A percentile compares a stretch with the other conserved stretches of the same genome.
phyloP scores from a whole-genome alignment of 53 echinoderm and acorn worm species.

The Echinometra lucunter region DNA sequence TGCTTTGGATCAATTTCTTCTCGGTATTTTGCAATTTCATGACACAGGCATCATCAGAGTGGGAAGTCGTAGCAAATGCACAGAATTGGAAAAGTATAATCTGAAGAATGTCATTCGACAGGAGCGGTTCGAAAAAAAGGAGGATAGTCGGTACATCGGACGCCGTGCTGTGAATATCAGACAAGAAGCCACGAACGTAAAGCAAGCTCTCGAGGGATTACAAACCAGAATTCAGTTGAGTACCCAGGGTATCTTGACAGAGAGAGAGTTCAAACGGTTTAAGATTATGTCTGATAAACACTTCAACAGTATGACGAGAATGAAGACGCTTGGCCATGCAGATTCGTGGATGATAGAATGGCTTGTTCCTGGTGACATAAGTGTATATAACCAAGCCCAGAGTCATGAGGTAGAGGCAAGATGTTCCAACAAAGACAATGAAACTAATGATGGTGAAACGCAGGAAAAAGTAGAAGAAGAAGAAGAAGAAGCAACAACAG shows the following conservation, averaged over 20 bases:
- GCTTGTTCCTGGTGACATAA: conserved; percentile 46
- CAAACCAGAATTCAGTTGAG: conserved; percentile 72
- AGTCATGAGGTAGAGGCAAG: background rate
- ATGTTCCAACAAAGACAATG: background rate
- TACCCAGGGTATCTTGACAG: conserved; percentile 76
- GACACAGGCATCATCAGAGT: conserved; percentile 81
- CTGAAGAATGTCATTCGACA: conserved; percentile 61
- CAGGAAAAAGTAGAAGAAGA: conserved; percentile 33
- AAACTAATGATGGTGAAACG: background rate
- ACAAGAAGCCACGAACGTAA: conserved; percentile 56
- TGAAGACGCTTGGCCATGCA: background rate
- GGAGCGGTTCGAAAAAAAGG: background rate
- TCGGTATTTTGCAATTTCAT: conserved; percentile 78
- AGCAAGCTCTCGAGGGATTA: conserved; percentile 67
- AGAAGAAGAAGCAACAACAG: background rate
- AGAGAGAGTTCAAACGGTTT: conserved; percentile 29
- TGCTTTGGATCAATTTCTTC: conserved; percentile 95
- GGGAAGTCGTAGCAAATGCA: conserved; percentile 86
- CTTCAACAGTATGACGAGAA: conserved; percentile 70
- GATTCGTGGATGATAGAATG: conserved; percentile 60
- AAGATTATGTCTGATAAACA: conserved; percentile 75
- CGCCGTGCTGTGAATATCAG: conserved; percentile 52
- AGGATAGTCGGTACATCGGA: background rate
- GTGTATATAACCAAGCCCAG: background rate
- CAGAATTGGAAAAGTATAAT: conserved; percentile 77